phyloP scores from a whole-genome alignment of 2,888 invertebrate species.

The Xestia xanthographa region DNA sequence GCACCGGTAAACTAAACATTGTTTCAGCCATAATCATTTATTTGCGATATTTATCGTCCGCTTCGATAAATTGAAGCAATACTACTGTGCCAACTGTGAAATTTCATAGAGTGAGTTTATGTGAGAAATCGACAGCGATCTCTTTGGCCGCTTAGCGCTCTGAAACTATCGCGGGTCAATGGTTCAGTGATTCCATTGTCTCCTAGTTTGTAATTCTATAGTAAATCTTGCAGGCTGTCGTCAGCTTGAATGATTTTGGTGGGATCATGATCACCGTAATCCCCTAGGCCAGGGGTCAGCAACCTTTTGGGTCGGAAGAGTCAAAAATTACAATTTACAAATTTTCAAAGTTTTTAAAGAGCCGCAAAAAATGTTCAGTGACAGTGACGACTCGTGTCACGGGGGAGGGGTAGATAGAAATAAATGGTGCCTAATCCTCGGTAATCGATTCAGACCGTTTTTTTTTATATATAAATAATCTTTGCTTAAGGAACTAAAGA shows the following conservation, averaged over 20 bases:
- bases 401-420: too few relatives aligned
- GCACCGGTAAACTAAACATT: conserved; percentile 6
- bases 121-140: conserved; percentile 17
- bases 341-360: too few relatives aligned
- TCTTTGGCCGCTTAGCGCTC: not conserved
- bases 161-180: conserved; percentile 6
- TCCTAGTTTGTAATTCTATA: not conserved
- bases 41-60: conserved; percentile 27
- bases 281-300: not conserved
- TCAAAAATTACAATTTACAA: too few relatives aligned
- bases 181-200: not conserved
- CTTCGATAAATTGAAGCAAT: conserved; percentile 23
- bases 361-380: too few relatives aligned
- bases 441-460: too few relatives aligned
- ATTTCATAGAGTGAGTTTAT: conserved; percentile 2
- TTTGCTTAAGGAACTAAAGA: too few relatives aligned
- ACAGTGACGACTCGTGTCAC: too few relatives aligned
- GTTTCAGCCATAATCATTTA: conserved; percentile 3
- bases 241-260: not conserved
- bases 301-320: too few relatives aligned
- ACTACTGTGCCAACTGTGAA: conserved; percentile 15
- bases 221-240: not conserved
- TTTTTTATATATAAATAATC: too few relatives aligned
- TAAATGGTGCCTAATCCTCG: too few relatives aligned
- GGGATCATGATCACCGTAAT: not conserved